A percentile compares a stretch with the other conserved stretches of the same genome.
phyloP scores from a whole-genome alignment of 2,888 invertebrate genomes.

The Pherbina coryleti region DNA sequence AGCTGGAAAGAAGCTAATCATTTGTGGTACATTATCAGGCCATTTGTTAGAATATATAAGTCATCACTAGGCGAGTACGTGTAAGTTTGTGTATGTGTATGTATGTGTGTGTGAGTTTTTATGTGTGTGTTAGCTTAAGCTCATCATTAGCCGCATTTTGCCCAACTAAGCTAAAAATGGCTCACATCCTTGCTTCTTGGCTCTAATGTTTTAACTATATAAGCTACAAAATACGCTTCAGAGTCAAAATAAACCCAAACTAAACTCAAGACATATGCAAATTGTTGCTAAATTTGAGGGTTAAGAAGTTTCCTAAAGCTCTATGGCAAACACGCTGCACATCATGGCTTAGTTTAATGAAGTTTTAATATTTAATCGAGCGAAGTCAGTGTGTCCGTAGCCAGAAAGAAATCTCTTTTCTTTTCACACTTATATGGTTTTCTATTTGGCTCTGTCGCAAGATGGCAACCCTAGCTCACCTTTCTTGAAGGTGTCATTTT shows the following conservation, averaged over 20 bases:
- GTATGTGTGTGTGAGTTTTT: background rate
- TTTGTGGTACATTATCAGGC: slow-evolving; percentile 63
- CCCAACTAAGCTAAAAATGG: background rate
- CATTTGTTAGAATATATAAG: slow-evolving; percentile 52
- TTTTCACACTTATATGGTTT: too few relatives aligned
- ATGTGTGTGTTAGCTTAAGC: background rate
- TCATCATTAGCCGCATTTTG: slow-evolving; percentile 17
- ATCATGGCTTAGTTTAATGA: too few relatives aligned
- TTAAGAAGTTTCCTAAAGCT: background rate
- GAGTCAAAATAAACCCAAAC: background rate
- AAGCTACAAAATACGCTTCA: too few relatives aligned
- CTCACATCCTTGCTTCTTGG: background rate
- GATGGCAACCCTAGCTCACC: too few relatives aligned
- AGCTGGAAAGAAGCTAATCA: slow-evolving; percentile 56
- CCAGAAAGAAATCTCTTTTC: too few relatives aligned
- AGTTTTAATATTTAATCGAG: too few relatives aligned
- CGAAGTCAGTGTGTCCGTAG: too few relatives aligned
- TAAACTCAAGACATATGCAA: background rate
- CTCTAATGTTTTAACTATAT: too few relatives aligned
- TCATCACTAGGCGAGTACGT: background rate
- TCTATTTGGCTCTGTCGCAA: too few relatives aligned
- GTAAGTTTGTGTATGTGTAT: background rate
- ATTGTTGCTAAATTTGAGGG: background rate
- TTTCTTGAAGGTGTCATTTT: background rate
- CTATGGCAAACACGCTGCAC: too few relatives aligned